Base-by-base conservation (phyloP, 2,113 vertebrate genomes). In the Morphnarchus princeps region DNA sequence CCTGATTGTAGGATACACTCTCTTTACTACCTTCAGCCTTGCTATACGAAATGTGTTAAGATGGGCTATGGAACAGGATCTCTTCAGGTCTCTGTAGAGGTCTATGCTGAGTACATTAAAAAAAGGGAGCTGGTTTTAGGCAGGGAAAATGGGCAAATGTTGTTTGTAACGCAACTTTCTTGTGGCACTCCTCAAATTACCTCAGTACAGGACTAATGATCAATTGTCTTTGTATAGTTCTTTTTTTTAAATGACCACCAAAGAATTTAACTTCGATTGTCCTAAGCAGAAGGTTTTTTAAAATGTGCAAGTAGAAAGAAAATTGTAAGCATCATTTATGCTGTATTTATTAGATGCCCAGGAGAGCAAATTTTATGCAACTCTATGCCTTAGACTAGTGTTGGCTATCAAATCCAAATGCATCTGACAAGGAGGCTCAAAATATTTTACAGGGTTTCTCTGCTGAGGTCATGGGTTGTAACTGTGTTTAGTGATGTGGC, bases 251-350 rank as follows among this genome's bases (percentile, higher is more conserved):
- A 93, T 80, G 77, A 95, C 82, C 93, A 66, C 92, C 98, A 93
- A 95, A 97, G 86, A 96, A 85, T 80, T 93, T 76, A 79, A 62
- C 87, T 72, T 90, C 10, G 20, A 93, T 96, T 91, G 66, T 94
- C 90, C 49, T 83, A 69, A 91, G 69, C 57, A 73, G 70, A 86
- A 58, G 31, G 10, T 7, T 32, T 77, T 82, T 94, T 95, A 42
- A 83, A 90, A 77, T 3, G 9, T 11, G 9, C 72, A 73, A 78
- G 36, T 62, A 95, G 66, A 38, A 65, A 62, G 47, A 29, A 15
- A 81, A 10, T 16, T 72, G 72, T 93, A 94, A 77, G 59, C 43
- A 76, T 95, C 11, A 32, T 76, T 73, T 58, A 70, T 92, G 77
- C 76, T 95, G 62, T 91, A 86, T 94, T 94, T 79, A 89, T 82